Evolutionary conservation across 2,888 invertebrate species (phyloP), one percentile per base, ranked within the genome.

Genomic region (Drosophila mimetica): DNA sequence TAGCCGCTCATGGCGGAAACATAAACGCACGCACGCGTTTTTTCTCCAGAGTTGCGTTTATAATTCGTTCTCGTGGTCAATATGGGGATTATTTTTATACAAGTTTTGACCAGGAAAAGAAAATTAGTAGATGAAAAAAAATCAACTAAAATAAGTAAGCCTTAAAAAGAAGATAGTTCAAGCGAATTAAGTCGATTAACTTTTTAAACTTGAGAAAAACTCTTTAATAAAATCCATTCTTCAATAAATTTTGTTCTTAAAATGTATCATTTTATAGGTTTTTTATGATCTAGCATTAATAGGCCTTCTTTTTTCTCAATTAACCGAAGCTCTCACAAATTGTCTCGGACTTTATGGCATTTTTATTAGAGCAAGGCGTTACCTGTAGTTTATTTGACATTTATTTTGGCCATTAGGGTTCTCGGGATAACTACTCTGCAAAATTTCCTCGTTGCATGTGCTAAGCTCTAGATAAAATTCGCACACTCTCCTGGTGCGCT

Each of bases 1-100:
- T 52, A 42, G 60, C 50, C 54, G 54, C 53, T 48, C 61, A 60
- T 44, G 67, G 75, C 82, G 83, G 86, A 82, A 82, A 83, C 80
- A 46, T 30, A 46, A 48, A 58, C 36, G 60, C 32, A 58, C 32
- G 46, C 60, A 58, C 75, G 71, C 73, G 57, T 58, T 48, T 16
- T 72, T 74, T 72, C 39, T 5, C 5, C 71, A 71, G 65, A 59
- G 64, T 54, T 67, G 57, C 54, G 52, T 71, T 67, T 77, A 71
- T 64, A 65, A 60, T 13, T 18, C 14, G 11, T 53, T 66, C 74
- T 71, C 44, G 22, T 36, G 44, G 63, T 50, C 63, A 53, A 8
- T 37, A 37, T 14, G n/a, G 9, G 9, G 25, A 14, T 44, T 44
- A 14, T 16, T 16, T 6, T 11, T 32, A 42, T 51, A 28, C 14